These are phyloP conservation scores for Stichodactyla mertensii DNA, from an alignment of 64 coral and sea anemone genomes.

Conservation along the genomic window DNA sequence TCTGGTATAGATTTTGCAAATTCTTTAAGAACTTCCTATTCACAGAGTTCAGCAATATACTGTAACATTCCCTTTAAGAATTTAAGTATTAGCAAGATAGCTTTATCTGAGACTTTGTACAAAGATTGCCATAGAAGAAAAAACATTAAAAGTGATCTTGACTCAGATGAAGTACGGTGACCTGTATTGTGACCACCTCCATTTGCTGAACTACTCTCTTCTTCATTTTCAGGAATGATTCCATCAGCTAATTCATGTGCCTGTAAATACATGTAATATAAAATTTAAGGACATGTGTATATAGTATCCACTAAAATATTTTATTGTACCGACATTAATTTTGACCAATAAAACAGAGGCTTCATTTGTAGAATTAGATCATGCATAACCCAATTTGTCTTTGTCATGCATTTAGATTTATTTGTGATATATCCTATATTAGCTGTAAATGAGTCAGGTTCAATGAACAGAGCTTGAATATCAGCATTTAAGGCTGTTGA, in stretches of 20 bases:
- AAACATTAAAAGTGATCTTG: conserved; percentile 40
- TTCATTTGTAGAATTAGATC: no score
- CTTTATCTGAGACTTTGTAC: conserved; percentile 47
- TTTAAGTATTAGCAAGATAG: conserved; percentile 29
- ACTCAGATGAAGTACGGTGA: conserved; percentile 11
- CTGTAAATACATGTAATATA: background rate
- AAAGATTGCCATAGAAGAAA: conserved; percentile 37
- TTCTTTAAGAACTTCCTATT: background rate
- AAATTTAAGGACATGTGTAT: background rate
- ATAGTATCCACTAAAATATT: background rate
- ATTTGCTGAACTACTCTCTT: background rate
- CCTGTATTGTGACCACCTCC: background rate
- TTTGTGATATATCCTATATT: no score
- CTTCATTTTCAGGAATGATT: background rate
- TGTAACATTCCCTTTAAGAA: conserved; percentile 23
- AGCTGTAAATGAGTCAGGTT: no score
- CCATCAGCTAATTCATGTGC: background rate
- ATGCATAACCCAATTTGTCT: no score
- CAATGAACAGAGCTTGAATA: no score
- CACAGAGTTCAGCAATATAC: background rate
- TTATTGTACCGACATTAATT: background rate
- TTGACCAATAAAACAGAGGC: no score
- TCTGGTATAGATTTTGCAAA: background rate
- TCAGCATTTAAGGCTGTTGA: no score
- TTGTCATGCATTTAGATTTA: no score